These are phyloP conservation scores for Melinaea menophilus DNA, from an alignment of 2,888 invertebrate species.

Conservation along the genomic window DNA sequence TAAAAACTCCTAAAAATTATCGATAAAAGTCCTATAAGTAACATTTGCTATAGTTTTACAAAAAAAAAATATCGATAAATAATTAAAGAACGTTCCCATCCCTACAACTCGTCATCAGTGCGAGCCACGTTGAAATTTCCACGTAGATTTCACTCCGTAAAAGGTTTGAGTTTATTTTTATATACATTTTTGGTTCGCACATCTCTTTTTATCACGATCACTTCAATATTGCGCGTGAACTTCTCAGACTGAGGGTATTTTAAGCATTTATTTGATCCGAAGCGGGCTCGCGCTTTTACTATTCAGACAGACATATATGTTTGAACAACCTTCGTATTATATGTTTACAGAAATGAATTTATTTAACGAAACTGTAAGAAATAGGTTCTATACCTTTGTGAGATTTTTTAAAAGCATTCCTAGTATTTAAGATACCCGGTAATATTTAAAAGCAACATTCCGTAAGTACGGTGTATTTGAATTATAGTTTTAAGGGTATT, in stretches of 20 bases:
- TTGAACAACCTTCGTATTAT: neutral
- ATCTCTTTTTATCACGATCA: constrained; percentile 65
- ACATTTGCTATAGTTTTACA: constrained; percentile 1
- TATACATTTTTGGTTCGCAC: constrained; percentile 67
- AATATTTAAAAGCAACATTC: no score
- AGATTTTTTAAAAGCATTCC: no score
- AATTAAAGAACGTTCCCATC: constrained; percentile 39
- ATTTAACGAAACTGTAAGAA: neutral
- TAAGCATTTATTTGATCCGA: constrained; percentile 24
- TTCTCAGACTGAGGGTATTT: constrained; percentile 37
- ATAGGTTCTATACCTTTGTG: no score
- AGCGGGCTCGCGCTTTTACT: constrained; percentile 13
- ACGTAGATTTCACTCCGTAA: constrained; percentile 76
- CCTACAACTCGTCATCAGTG: constrained; percentile 72
- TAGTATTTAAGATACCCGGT: no score
- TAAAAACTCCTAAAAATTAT: no score
- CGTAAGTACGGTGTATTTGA: no score
- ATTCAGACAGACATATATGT: neutral
- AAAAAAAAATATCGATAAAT: constrained; percentile 40
- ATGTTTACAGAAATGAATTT: neutral
- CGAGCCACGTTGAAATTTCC: constrained; percentile 74
- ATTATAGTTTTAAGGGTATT: no score
- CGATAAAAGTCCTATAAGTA: neutral
- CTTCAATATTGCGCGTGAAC: constrained; percentile 51
- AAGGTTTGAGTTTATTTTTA: constrained; percentile 73